A percentile compares a stretch with the other conserved stretches of the same genome.
phyloP scores from a whole-genome alignment of 2,888 invertebrate genomes.

The Eupithecia subumbrata region DNA sequence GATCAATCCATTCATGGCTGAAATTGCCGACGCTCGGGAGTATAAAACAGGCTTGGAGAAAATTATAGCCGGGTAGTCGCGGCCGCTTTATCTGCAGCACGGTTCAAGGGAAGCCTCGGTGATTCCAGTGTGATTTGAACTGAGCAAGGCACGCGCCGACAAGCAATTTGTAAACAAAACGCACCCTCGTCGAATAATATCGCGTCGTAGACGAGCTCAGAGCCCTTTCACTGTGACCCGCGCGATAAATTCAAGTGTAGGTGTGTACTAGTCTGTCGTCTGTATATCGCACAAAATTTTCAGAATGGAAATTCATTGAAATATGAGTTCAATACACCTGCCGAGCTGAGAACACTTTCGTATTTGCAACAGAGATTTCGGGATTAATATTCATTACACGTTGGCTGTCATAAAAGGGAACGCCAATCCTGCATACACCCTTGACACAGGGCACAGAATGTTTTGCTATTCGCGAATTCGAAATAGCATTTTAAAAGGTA shows the following conservation, averaged over 20 bases:
- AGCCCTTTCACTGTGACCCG: conserved; percentile 65
- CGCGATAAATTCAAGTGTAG: conserved; percentile 70
- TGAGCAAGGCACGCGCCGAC: conserved; percentile 68
- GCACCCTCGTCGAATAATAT: conserved; percentile 74
- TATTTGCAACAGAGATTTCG: conserved; percentile 11
- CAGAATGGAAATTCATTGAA: conserved; percentile 37
- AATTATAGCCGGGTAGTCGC: conserved; percentile 70
- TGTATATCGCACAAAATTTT: conserved; percentile 50
- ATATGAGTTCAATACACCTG: conserved; percentile 34
- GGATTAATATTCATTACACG: conserved; percentile 17
- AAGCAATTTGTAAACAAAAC: conserved; percentile 82
- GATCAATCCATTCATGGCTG: conserved; percentile 66
- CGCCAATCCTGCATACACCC: conserved; percentile 5
- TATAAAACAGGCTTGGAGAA: conserved; percentile 70
- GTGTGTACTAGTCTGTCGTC: conserved; percentile 60
- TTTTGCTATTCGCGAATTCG: neutral
- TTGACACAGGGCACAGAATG: neutral
- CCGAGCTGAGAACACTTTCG: neutral
- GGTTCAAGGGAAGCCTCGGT: conserved; percentile 46
- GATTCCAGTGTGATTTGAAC: conserved; percentile 60
- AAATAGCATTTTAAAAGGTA: neutral
- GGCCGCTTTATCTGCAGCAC: conserved; percentile 61
- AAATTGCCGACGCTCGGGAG: conserved; percentile 60
- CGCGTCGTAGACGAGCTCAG: conserved; percentile 60
- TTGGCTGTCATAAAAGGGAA: conserved; percentile 21